Conservation (phyloP, 1,140 invertebrate genomes). For the Drosophila baimaii region DNA sequence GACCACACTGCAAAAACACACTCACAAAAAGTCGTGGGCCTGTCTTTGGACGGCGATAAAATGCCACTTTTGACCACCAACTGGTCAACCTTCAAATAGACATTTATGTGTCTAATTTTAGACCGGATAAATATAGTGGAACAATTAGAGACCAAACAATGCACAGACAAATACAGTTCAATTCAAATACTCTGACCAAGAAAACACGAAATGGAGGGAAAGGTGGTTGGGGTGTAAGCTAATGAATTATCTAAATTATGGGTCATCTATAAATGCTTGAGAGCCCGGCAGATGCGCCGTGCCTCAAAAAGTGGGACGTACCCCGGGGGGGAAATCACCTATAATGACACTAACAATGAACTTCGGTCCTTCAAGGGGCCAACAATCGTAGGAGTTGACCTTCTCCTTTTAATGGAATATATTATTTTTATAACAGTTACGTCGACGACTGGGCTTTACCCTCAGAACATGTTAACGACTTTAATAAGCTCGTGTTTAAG, state of each 20-base stretch:
- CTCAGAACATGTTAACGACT: background rate
- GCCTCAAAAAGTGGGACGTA: background rate
- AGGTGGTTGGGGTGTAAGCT: slow-evolving; percentile 2
- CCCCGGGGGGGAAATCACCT: background rate
- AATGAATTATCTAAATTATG: slow-evolving; percentile 49
- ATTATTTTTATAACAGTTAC: slow-evolving; percentile 2
- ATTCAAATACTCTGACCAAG: background rate
- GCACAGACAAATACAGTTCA: slow-evolving; percentile 7
- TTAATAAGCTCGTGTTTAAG: slow-evolving; percentile 4
- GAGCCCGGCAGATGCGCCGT: slow-evolving; percentile 26
- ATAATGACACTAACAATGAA: slow-evolving; percentile 31
- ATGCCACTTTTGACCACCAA: slow-evolving; percentile 30
- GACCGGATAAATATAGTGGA: slow-evolving; percentile 42
- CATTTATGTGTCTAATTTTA: slow-evolving; percentile 41
- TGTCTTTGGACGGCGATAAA: slow-evolving; percentile 6
- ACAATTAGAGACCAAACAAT: slow-evolving; percentile 39
- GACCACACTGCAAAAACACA: slow-evolving; percentile 4
- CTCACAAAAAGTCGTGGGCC: slow-evolving; percentile 11
- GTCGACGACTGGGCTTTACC: background rate
- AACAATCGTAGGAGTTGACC: slow-evolving; percentile 15
- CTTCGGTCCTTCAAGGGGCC: background rate
- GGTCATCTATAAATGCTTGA: slow-evolving; percentile 44
- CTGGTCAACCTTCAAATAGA: slow-evolving; percentile 40
- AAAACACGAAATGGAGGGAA: background rate
- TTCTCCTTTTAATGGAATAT: slow-evolving; percentile 13